Base-by-base conservation (phyloP, 2,888 invertebrate species). In the Luperina testacea region DNA sequence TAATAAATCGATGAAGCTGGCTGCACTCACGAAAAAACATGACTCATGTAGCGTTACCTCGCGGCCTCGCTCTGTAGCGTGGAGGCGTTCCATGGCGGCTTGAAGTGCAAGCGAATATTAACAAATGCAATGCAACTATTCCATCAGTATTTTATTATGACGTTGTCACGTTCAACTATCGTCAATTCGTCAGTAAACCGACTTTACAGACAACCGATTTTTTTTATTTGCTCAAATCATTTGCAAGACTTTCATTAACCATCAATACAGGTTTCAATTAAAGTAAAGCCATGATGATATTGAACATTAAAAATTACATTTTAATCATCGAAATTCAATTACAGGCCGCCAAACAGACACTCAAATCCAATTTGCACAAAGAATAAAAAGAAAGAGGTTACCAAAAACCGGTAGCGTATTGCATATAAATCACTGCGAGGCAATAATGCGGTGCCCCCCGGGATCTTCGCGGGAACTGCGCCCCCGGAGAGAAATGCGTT, bases 371-470 rank as follows among this genome's bases (percentile, higher is more conserved):
- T 74, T 80, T 87, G 87, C 69, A 61, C 51, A 76, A 86, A 88
- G 78, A 72, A 85, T 77, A 83, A 89, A 88, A 81, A 90, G 87
- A 88, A 88, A 90, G 90, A 89, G 87, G 87, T 84, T 85, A 84
- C 89, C 88, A 81, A 91, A 92, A 92, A 90, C 92, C 92, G 94
- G 94, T 95, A 93, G 95, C 94, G 83, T 74, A 78, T 80, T 88
- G 88, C 91, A 88, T 92, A 96, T 96, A 96, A 96, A 96, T 96
- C 97, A 96, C 96, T 84, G 87, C 84, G 87, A 91, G 91, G 95
- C 95, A 97, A 97, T 97, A 96, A 96, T 95, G 96, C 93, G 81
- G 82, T 85, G 86, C 91, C 94, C 96, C 93, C 93, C 70, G 93
- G 95, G 95, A 94, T 91, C 64, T 71, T 63, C 78, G 78, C 61